Conservation (phyloP, 2,797 vertebrate genomes). For the Megalops cyprinoides region DNA sequence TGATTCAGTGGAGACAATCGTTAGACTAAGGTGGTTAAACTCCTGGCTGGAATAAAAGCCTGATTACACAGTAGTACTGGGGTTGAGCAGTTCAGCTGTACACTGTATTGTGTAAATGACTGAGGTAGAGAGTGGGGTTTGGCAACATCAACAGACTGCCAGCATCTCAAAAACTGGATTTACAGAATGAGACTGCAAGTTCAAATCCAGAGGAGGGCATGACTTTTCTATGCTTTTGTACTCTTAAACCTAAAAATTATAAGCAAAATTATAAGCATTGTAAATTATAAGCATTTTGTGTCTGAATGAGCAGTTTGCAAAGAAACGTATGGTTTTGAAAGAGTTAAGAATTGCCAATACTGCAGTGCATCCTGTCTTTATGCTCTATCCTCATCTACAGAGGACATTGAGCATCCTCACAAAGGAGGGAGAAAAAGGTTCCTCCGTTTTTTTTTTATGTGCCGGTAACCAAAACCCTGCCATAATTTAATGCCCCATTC, state of each 20-base stretch:
- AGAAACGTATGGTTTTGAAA: too few relatives aligned
- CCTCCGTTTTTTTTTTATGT: conserved; percentile 62
- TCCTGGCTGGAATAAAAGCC: background rate
- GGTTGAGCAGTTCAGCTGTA: too few relatives aligned
- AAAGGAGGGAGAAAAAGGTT: conserved; percentile 37
- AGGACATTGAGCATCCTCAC: background rate
- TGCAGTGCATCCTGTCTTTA: background rate
- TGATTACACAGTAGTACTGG: background rate
- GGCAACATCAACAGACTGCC: too few relatives aligned
- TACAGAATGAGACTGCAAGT: background rate
- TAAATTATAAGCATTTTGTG: too few relatives aligned
- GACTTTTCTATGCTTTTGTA: too few relatives aligned
- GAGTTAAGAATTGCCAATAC: too few relatives aligned
- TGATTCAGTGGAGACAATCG: background rate
- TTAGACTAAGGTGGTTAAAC: background rate
- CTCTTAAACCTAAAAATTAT: too few relatives aligned
- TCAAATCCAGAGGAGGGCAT: background rate
- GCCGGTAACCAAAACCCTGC: conserved; percentile 60
- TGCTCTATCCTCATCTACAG: background rate
- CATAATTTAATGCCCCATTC: conserved; percentile 68
- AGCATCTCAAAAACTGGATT: background rate
- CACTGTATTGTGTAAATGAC: too few relatives aligned
- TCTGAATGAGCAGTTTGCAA: too few relatives aligned
- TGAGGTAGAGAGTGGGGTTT: too few relatives aligned
- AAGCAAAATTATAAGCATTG: too few relatives aligned